A percentile compares a stretch with the other conserved stretches of the same genome.
phyloP scores from a whole-genome alignment of 2,888 invertebrate genomes.

The Formica aserva region DNA sequence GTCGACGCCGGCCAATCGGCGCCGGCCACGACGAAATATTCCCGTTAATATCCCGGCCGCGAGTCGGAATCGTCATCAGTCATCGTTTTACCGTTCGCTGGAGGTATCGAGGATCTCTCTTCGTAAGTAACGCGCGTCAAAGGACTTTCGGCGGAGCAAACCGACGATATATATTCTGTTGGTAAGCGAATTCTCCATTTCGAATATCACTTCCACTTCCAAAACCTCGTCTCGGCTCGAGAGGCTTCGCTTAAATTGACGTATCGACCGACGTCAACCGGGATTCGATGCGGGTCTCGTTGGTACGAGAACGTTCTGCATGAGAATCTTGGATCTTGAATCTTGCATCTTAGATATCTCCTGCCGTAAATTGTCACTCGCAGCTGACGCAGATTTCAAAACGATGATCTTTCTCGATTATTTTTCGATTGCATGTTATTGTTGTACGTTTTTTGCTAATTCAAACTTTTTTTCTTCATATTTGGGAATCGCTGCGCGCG shows the following conservation, averaged over 20 bases:
- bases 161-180: not conserved
- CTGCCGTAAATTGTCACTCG: not conserved
- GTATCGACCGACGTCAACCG: not conserved
- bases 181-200: not conserved
- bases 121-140: not conserved
- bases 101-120: not conserved
- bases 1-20: constrained; percentile 17
- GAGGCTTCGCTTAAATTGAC: not conserved
- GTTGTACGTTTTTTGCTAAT: not conserved
- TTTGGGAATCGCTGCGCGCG: not conserved
- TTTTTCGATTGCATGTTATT: not conserved
- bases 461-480: not conserved
- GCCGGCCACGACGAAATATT: constrained; percentile 36
- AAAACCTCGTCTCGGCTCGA: not conserved
- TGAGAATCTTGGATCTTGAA: not conserved
- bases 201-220: not conserved
- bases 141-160: not conserved
- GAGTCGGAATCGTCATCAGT: constrained; percentile 18
- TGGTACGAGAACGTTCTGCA: not conserved
- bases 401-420: not conserved
- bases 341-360: not conserved
- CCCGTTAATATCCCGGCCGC: constrained; percentile 48
- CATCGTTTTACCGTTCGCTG: constrained; percentile 13
- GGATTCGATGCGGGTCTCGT: constrained; percentile 1
- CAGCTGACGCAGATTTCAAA: not conserved